Evolutionary conservation across 1,140 invertebrate genomes (phyloP), one percentile per base, ranked within the genome.

Genomic region (Dinoponera quadriceps): DNA sequence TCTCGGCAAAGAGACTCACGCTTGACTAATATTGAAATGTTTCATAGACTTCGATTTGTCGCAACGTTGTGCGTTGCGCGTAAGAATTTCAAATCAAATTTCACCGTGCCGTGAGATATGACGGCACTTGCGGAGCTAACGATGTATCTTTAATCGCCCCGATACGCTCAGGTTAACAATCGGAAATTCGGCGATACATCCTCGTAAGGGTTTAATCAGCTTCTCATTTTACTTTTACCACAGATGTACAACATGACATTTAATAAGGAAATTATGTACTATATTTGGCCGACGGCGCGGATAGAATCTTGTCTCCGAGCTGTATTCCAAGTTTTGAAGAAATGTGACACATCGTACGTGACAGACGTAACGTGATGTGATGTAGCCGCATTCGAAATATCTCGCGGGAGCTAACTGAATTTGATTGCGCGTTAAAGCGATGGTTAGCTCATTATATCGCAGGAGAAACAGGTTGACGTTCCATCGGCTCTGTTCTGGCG

Each of bases 341-440:
- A 44, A 80, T 51, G n/a, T 69, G 63, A 78, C 63, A 78, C 18
- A 57, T 69, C 55, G 29, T 78, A 69, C 75, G 63, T 78, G 62
- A 69, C 63, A 69, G 51, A 69, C 25, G 57, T 80, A 69, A 48
- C 14, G 1, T 29, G 65, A 80, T 80, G 57, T 57, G 51, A 54
- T 77, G 48, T 66, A 54, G 48, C 16, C 59, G 73, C 73, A n/a
- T 78, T 57, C 55, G 63, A 57, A 78, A 69, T 78, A 78, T 68
- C 63, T 71, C 51, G 57, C 18, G 11, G 25, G 16, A 57, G n/a
- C 38, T 71, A 48, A 80, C 14, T 59, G 51, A 80, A 80, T 80
- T 38, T 33, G 57, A 49, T 33, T 33, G 71, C 49, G 75, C 51
- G 51, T 71, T 71, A 22, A 71, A 44, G 51, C 22, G 18, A 20